A percentile compares a stretch with the other conserved stretches of the same genome.
Conservation (phyloP, 2,797 vertebrate genomes). For the Tenualosa thibaudeaui region DNA sequence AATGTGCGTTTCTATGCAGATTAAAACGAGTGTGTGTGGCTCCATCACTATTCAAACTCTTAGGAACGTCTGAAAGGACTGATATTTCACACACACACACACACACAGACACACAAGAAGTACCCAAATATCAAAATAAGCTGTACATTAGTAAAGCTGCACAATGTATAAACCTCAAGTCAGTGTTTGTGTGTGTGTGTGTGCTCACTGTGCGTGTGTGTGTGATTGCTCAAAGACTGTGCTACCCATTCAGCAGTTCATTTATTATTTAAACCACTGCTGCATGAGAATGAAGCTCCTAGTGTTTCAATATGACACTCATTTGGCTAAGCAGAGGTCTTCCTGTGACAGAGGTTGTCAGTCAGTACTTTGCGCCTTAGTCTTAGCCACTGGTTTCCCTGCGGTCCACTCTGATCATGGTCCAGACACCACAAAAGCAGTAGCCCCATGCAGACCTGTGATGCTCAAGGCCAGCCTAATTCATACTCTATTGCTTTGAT, state of each 20-base stretch:
- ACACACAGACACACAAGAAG: neutral
- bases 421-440: neutral
- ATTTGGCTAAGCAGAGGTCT: conserved; percentile 2
- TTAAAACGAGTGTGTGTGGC: conserved; percentile 17
- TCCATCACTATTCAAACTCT: neutral
- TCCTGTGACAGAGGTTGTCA: neutral
- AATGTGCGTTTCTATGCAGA: conserved; percentile 10
- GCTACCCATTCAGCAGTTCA: conserved; percentile 23
- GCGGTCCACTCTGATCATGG: neutral
- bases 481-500: neutral
- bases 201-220: neutral
- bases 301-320: conserved; percentile 22
- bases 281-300: conserved; percentile 3
- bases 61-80: neutral
- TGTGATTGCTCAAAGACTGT: neutral
- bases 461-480: neutral
- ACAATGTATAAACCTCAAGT: no score
- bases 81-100: neutral
- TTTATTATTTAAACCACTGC: conserved; percentile 22
- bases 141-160: no score
- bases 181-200: conserved; percentile 2
- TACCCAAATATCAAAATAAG: no score
- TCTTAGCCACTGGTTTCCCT: neutral
- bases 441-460: neutral
- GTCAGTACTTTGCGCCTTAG: neutral